Evolutionary conservation across 2,797 vertebrate species (phyloP), one percentile per base, ranked within the genome.

Genomic region (Sandelia bainsii): DNA sequence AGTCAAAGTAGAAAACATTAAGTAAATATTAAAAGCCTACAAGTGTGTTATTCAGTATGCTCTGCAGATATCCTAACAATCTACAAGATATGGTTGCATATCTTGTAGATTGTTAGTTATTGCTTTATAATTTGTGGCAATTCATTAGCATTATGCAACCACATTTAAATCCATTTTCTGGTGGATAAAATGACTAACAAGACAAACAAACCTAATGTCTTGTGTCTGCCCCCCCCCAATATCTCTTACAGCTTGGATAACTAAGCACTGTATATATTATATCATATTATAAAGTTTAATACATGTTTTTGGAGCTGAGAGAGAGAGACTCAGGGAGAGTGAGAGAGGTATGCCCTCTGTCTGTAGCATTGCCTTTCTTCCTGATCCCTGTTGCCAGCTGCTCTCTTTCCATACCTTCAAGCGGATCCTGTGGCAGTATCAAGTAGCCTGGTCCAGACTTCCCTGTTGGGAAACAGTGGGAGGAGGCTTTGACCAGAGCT

Each of bases 351-450:
- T 92, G 88, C 89, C 89, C 85, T 91, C 84, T 82, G 81, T 88
- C 80, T 87, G 62, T 78, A 32, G 80, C 69, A 4, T 5, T 81
- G 82, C 77, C 73, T 86, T 84, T 85, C 75, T 67, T 74, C 61
- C 81, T 94, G 89, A 93, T 90, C 85, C 76, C 56, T 46, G 54
- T 85, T 77, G 84, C 87, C 91, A 93, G 90, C 92, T 90, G 90
- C 87, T 85, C 22, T 91, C 79, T 81, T 87, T 72, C 75, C 80
- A 89, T 80, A 84, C 75, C 70, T 63, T 87, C 59, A 78, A 87
- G 82, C 81, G 79, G 85, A 89, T 89, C 87, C 88, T 80, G 69
- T 83, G 72, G 37, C 72, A 67, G 84, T 91, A 82, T 94, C 91
- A 75, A 86, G 88, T 93, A 79, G 86, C 91, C 65, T 59, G 66